These are phyloP conservation scores for Eidolon helvum DNA, from an alignment of 2,113 vertebrate species.

Conservation along the genomic window DNA sequence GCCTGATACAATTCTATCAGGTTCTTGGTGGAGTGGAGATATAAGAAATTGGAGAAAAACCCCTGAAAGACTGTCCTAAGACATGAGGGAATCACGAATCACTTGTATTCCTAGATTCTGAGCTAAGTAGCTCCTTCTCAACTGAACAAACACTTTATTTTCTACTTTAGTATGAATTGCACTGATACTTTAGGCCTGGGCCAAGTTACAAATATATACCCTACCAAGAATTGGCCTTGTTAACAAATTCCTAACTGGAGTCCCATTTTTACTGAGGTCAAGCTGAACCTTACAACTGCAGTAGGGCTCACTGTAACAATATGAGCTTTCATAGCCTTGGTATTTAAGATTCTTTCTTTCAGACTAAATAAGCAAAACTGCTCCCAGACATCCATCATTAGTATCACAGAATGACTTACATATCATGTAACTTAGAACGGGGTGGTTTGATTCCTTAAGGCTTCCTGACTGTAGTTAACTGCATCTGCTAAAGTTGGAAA, in stretches of 20 bases:
- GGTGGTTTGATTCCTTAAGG: slow-evolving; percentile 6
- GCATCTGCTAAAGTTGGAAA: slow-evolving; percentile 51
- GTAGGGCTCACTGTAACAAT: slow-evolving; percentile 43
- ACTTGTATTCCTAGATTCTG: background rate
- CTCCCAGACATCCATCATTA: slow-evolving; percentile 60
- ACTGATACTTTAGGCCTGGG: slow-evolving; percentile 30
- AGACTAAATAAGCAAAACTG: slow-evolving; percentile 72
- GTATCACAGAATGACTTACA: slow-evolving; percentile 20
- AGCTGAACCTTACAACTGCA: background rate
- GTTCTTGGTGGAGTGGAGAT: background rate
- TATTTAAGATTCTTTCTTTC: slow-evolving; percentile 73
- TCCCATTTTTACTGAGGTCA: slow-evolving; percentile 21
- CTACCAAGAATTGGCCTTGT: slow-evolving; percentile 61
- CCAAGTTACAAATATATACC: slow-evolving; percentile 52
- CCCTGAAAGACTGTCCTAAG: background rate
- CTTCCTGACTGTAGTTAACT: slow-evolving; percentile 37
- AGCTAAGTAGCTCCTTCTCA: background rate
- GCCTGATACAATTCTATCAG: background rate
- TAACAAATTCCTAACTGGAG: slow-evolving; percentile 53
- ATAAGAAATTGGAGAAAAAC: background rate
- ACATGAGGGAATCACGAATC: background rate
- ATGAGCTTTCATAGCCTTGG: slow-evolving; percentile 68
- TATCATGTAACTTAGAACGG: slow-evolving; percentile 6
- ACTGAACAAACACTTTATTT: slow-evolving; percentile 37
- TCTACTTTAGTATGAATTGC: background rate